A percentile compares a stretch with the other conserved stretches of the same genome.
Conservation (phyloP, 2,113 vertebrate species). For the Archilochus colubris region DNA sequence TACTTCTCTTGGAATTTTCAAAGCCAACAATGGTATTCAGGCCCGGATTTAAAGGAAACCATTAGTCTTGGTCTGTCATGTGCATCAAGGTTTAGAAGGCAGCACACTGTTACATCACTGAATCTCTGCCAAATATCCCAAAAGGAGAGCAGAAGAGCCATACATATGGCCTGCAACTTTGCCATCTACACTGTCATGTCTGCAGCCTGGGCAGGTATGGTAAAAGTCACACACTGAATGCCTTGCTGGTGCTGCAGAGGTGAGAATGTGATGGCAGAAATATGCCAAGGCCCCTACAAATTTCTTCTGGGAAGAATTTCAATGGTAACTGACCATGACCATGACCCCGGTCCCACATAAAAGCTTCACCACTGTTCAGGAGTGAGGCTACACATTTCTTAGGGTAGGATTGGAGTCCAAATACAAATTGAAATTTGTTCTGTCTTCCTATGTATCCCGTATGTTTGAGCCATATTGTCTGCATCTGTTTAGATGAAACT, state of each 20-base stretch:
- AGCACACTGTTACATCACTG: conserved; percentile 54
- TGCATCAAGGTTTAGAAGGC: conserved; percentile 68
- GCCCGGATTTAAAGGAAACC: conserved; percentile 71
- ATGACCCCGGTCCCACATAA: conserved; percentile 40
- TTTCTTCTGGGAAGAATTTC: conserved; percentile 39
- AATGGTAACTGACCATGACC: not conserved
- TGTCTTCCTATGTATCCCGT: not conserved
- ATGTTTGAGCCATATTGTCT: conserved; percentile 51
- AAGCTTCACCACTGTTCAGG: not conserved
- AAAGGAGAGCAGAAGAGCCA: conserved; percentile 32
- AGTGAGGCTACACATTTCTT: conserved; percentile 23
- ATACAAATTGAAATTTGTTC: conserved; percentile 65
- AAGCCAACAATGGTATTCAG: conserved; percentile 65
- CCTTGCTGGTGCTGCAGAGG: not conserved
- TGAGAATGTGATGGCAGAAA: conserved; percentile 58
- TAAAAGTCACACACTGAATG: not conserved
- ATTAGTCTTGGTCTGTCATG: conserved; percentile 73
- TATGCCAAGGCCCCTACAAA: not conserved
- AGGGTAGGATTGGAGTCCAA: not conserved
- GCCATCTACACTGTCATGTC: conserved; percentile 4
- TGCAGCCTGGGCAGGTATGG: not conserved
- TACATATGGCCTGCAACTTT: conserved; percentile 54
- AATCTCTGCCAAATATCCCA: conserved; percentile 44
- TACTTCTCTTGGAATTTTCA: conserved; percentile 72
- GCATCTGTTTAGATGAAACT: conserved; percentile 43